These are phyloP conservation scores for Nymphalis polychloros DNA, from an alignment of 2,888 invertebrate species.

Conservation along the genomic window DNA sequence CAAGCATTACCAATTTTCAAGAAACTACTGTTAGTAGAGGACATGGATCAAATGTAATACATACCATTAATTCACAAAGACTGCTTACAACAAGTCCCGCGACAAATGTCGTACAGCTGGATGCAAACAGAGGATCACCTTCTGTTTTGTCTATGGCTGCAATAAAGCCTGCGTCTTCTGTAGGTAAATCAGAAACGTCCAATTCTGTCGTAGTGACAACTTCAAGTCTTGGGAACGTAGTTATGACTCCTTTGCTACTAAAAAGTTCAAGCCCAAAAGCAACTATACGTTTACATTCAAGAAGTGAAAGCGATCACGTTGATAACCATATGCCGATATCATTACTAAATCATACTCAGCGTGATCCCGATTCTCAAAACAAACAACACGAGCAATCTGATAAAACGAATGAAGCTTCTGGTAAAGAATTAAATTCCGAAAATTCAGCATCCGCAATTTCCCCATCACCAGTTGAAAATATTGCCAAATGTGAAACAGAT, in stretches of 20 bases:
- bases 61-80: conserved; percentile 64
- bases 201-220: conserved; percentile 57
- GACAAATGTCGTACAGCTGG: conserved; percentile 63
- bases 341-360: conserved; percentile 24
- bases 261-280: conserved; percentile 53
- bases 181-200: conserved; percentile 62
- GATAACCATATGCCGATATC: conserved; percentile 39
- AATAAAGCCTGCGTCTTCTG: conserved; percentile 61
- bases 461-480: conserved; percentile 43
- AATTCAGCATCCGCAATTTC: conserved; percentile 38
- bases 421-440: conserved; percentile 47
- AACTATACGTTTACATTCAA: conserved; percentile 55
- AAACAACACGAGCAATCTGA: conserved; percentile 10
- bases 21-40: conserved; percentile 59
- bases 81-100: conserved; percentile 60
- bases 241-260: conserved; percentile 65
- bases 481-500: conserved; percentile 72
- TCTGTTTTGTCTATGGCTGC: conserved; percentile 70
- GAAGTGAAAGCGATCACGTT: conserved; percentile 52
- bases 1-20: conserved; percentile 59
- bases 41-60: conserved; percentile 68
- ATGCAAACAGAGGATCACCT: conserved; percentile 60
- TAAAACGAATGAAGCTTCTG: conserved; percentile 34
- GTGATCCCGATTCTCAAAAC: conserved; percentile 26
- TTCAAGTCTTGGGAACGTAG: conserved; percentile 59